Evolutionary conservation across 1,140 invertebrate genomes (phyloP), one percentile per base, ranked within the genome.

Genomic region (Pseudachorutes palmiensis): DNA sequence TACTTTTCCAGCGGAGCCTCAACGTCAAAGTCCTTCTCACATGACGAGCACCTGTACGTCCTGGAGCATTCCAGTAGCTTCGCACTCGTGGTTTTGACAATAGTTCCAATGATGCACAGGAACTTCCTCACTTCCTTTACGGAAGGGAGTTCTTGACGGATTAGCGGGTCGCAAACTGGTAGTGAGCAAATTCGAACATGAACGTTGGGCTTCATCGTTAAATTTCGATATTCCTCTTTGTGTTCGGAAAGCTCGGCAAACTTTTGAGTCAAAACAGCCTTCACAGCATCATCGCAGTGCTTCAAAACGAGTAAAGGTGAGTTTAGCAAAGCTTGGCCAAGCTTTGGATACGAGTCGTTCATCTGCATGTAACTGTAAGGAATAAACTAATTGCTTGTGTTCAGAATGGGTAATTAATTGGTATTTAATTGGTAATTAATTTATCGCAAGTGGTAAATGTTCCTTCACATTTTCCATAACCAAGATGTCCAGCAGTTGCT

Each of bases 1-100:
- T 60, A 63, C 41, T 51, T 64, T 64, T 45, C 63, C 26, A 68
- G 45, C 33, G 48, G 69, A 68, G 88, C 89, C 77, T 87, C 81
- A 9, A 87, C 79, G 31, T 78, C 75, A 73, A 85, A 84, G 14
- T 83, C 76, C 78, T 85, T 80, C 77, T 88, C 86, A 78, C 92
- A 95, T 77, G 90, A 91, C 41, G 81, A 79, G 77, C 92, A 94
- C 2, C 83, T 80, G 77, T 86, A 92, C 49, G 84, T 82, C 73
- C 85, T 85, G 74, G 86, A 80, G 77, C 85, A 84, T 78, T 91
- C 89, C 41, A 93, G 77, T 79, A 93, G 83, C 77, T 88, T 90
- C 26, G 87, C 81, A 64, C 86, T 81, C 2, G 87, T 88, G 57
- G 86, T 86, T 75, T 89, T 79, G 55, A 92, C 85, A 41, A 91